phyloP scores from a whole-genome alignment of 2,888 invertebrate genomes.

The Megamerina dolium region DNA sequence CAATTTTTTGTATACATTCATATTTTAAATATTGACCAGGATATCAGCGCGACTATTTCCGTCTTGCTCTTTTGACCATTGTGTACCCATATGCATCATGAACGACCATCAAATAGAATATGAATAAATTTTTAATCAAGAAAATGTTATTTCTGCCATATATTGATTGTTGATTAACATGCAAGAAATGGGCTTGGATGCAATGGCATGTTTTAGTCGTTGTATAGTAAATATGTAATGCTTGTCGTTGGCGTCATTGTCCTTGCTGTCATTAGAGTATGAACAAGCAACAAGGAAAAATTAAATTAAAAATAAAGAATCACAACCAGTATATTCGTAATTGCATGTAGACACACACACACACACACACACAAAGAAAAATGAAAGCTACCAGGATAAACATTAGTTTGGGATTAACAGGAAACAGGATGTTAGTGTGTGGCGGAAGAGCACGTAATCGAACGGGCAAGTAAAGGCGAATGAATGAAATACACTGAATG shows the following conservation, averaged over 20 bases:
- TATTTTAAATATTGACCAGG: slow-evolving; percentile 10
- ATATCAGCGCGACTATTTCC: slow-evolving; percentile 4
- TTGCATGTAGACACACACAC: too few species aligned
- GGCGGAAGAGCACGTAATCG: slow-evolving; percentile 18
- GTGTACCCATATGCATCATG: background rate
- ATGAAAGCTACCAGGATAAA: too few species aligned
- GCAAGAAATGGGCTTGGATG: slow-evolving; percentile 20
- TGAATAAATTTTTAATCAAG: slow-evolving; percentile 23
- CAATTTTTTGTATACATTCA: too few species aligned
- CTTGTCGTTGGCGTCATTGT: too few species aligned
- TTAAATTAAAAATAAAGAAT: background rate
- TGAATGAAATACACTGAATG: background rate
- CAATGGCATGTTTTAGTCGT: too few species aligned
- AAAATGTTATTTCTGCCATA: slow-evolving; percentile 18
- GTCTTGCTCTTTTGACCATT: too few species aligned
- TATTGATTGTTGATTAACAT: slow-evolving; percentile 24
- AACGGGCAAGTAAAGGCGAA: background rate
- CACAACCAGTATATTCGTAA: slow-evolving; percentile 2
- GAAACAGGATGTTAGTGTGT: slow-evolving; percentile 19
- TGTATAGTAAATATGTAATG: too few species aligned
- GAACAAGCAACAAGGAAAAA: background rate
- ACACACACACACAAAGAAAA: too few species aligned
- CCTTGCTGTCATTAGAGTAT: too few species aligned
- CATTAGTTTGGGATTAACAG: slow-evolving; percentile 18
- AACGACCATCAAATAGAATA: background rate